Percentiles rank a stretch among this genome's conserved stretches.
These are phyloP conservation scores for Amiota mariae DNA, from an alignment of 2,888 invertebrate genomes.

Conservation along the genomic window DNA sequence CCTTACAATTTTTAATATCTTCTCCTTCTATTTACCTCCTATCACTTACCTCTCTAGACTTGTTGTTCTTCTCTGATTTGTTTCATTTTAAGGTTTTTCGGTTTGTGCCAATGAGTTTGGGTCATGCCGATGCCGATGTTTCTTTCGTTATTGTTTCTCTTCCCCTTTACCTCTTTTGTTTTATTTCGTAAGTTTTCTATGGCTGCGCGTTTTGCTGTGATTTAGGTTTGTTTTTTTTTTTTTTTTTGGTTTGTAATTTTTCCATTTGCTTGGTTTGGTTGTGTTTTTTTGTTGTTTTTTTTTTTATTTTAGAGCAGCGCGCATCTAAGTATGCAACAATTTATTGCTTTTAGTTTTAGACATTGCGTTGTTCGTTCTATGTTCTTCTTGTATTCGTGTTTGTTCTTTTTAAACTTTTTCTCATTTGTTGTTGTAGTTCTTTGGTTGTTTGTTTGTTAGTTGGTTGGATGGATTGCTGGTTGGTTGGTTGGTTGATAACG, in stretches of 20 bases:
- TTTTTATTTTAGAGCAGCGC: background rate
- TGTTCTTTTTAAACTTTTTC: background rate
- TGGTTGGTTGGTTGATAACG: background rate
- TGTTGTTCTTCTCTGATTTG: constrained; percentile 18
- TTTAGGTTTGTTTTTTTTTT: background rate
- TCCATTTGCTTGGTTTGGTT: background rate
- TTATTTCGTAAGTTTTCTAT: background rate
- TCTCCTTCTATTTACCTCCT: too few species aligned
- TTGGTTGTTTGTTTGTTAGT: background rate
- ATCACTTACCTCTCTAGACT: constrained; percentile 43
- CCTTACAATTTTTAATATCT: background rate
- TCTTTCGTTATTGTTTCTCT: too few species aligned
- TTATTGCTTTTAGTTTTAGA: constrained; percentile 33
- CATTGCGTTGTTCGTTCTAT: too few species aligned
- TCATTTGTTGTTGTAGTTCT: background rate
- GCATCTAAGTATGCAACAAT: constrained; percentile 5
- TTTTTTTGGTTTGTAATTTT: background rate
- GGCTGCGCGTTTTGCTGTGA: constrained; percentile 11
- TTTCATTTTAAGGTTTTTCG: constrained; percentile 14
- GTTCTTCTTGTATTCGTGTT: too few species aligned
- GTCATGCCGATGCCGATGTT: background rate
- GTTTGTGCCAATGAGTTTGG: constrained; percentile 19
- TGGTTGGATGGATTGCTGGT: background rate
- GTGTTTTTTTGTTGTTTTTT: background rate
- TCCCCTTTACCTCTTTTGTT: too few species aligned